Percentiles rank a stretch among this genome's conserved stretches.
These are phyloP conservation scores for Myanophis thanlyinensis DNA, from an alignment of 2,113 vertebrate species.

Conservation along the genomic window DNA sequence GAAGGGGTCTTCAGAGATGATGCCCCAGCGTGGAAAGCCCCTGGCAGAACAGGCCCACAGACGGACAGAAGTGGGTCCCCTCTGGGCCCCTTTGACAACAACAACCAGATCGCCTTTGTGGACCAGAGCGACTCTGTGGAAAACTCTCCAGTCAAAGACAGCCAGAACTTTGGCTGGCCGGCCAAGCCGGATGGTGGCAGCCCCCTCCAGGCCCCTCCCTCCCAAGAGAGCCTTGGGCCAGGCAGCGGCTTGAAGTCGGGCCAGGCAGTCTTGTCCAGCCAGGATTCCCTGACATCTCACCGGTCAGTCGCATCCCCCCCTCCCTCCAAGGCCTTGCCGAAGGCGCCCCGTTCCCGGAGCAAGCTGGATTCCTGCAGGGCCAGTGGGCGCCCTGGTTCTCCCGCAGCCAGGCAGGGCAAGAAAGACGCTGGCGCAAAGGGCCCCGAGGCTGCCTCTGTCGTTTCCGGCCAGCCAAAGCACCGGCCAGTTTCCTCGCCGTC, in stretches of 20 bases:
- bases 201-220: conserved; percentile 65
- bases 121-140: conserved; percentile 87
- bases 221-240: conserved; percentile 72
- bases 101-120: conserved; percentile 88
- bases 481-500: conserved; percentile 70
- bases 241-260: conserved; percentile 82
- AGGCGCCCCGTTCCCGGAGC: conserved; percentile 64
- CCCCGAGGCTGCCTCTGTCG: conserved; percentile 52
- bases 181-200: conserved; percentile 71
- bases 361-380: conserved; percentile 74
- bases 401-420: conserved; percentile 72
- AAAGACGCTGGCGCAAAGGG: conserved; percentile 70
- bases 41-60: conserved; percentile 72
- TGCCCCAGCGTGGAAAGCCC: conserved; percentile 66
- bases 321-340: conserved; percentile 73
- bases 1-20: conserved; percentile 83
- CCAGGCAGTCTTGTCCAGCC: conserved; percentile 71
- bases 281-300: conserved; percentile 66
- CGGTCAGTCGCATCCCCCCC: conserved; percentile 73
- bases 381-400: conserved; percentile 71
- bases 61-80: conserved; percentile 72
- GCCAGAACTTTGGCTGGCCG: conserved; percentile 70
- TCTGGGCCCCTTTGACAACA: conserved; percentile 86
- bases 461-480: conserved; percentile 74
- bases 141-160: conserved; percentile 84